Evolutionary conservation across 2,888 invertebrate species (phyloP).

Genomic region (Pimpla rufipes): DNA sequence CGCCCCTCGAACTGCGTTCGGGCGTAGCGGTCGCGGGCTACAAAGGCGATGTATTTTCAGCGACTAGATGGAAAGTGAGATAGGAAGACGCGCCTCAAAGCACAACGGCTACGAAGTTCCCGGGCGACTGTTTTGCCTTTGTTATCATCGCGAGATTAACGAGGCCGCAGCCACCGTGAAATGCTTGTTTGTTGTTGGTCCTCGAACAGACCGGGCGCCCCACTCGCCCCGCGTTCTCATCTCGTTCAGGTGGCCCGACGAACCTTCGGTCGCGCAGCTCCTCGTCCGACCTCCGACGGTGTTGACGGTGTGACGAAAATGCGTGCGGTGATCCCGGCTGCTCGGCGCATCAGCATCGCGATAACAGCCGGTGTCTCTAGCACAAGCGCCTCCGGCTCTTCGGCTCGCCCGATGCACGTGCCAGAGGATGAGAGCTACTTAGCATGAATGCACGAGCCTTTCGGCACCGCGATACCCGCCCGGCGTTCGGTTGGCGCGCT

Average conservation of each 20-base stretch:
- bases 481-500: neutral
- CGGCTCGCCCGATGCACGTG: neutral
- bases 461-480: neutral
- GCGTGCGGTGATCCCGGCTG: constrained; percentile 61
- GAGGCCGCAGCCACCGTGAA: constrained; percentile 72
- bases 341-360: constrained; percentile 26
- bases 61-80: neutral
- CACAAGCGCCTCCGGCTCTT: neutral
- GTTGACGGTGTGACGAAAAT: constrained; percentile 68
- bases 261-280: neutral
- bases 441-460: constrained; percentile 22
- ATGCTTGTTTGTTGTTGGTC: constrained; percentile 69
- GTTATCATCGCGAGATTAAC: constrained; percentile 77
- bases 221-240: neutral
- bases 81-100: constrained; percentile 8
- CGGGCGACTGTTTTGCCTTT: constrained; percentile 67
- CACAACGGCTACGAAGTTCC: neutral
- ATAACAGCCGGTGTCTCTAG: constrained; percentile 40
- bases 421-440: constrained; percentile 6
- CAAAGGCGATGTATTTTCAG: constrained; percentile 15
- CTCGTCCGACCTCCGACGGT: constrained; percentile 25
- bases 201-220: neutral
- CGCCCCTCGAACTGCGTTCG: neutral
- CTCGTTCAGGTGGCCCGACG: neutral
- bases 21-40: neutral